A percentile compares a stretch with the other conserved stretches of the same genome.
Evolutionary conservation across 1,140 invertebrate genomes (phyloP).

Genomic region (Tetraneura akinire): DNA sequence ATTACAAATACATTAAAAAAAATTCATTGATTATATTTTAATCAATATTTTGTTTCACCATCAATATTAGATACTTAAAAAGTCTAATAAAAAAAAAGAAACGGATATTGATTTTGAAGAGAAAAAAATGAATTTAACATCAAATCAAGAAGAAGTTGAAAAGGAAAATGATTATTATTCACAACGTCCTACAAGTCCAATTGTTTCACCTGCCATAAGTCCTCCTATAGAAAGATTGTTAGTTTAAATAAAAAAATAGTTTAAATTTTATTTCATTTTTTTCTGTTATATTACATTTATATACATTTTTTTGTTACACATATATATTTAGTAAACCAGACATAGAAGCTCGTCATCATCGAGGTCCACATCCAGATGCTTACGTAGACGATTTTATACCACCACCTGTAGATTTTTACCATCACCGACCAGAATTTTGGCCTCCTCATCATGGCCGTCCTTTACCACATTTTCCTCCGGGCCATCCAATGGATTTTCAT

Average conservation of each 20-base stretch:
- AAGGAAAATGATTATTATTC: conserved; percentile 84
- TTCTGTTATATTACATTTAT: neutral
- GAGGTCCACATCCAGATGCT: conserved; percentile 32
- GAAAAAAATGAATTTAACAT: conserved; percentile 88
- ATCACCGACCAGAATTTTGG: conserved; percentile 48
- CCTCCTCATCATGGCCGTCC: conserved; percentile 50
- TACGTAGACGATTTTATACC: conserved; percentile 49
- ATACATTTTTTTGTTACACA: neutral
- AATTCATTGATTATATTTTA: neutral
- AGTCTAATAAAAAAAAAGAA: conserved; percentile 89
- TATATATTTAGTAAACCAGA: conserved; percentile 53
- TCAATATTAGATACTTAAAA: conserved; percentile 71
- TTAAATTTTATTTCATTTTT: neutral
- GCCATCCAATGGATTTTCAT: conserved; percentile 44
- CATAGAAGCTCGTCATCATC: conserved; percentile 53
- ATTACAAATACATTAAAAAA: too few relatives aligned
- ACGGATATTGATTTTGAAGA: conserved; percentile 95
- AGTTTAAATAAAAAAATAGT: neutral
- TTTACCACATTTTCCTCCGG: conserved; percentile 49
- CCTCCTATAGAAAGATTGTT: conserved; percentile 50
- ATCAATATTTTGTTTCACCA: neutral
- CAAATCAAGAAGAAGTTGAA: conserved; percentile 82
- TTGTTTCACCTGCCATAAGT: conserved; percentile 51
- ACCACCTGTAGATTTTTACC: conserved; percentile 33
- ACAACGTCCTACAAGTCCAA: conserved; percentile 63